phyloP scores from a whole-genome alignment of 2,888 invertebrate genomes.

The Platycheirus rosarum region DNA sequence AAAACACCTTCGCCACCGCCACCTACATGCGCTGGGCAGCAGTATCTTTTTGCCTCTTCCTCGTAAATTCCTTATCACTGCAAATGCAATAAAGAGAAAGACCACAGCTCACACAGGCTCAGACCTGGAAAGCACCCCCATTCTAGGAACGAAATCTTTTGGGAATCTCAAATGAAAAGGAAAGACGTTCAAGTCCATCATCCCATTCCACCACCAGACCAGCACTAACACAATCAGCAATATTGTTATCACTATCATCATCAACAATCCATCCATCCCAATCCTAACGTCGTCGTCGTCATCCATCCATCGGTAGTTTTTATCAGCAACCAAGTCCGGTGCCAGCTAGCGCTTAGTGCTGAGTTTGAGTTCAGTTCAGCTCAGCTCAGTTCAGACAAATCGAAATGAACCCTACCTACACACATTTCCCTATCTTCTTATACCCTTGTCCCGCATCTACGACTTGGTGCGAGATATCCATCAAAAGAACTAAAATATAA shows the following conservation, averaged over 20 bases:
- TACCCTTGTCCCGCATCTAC: conserved; percentile 68
- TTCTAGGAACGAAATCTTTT: conserved; percentile 65
- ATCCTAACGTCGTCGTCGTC: conserved; percentile 24
- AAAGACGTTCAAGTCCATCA: conserved; percentile 9
- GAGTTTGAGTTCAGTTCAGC: background rate
- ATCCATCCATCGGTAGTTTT: conserved; percentile 50
- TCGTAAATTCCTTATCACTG: conserved; percentile 62
- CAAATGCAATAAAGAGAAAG: conserved; percentile 64
- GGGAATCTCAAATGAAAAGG: conserved; percentile 44
- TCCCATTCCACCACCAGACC: background rate
- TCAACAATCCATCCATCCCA: conserved; percentile 48
- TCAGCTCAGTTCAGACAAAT: background rate
- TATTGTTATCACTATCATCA: conserved; percentile 67
- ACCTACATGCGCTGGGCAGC: conserved; percentile 40
- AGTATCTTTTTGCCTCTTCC: conserved; percentile 35
- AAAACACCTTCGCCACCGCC: conserved; percentile 30
- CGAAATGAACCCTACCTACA: conserved; percentile 63
- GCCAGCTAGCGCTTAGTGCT: no score
- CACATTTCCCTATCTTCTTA: conserved; percentile 65
- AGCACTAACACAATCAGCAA: conserved; percentile 53
- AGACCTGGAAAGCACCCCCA: conserved; percentile 63
- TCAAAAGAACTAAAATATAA: conserved; percentile 64
- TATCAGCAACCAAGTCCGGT: conserved; percentile 47
- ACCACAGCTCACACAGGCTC: conserved; percentile 19
- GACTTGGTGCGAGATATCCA: conserved; percentile 71